Base-by-base conservation (phyloP, 2,888 invertebrate species). In the Dastarcus helophoroides region DNA sequence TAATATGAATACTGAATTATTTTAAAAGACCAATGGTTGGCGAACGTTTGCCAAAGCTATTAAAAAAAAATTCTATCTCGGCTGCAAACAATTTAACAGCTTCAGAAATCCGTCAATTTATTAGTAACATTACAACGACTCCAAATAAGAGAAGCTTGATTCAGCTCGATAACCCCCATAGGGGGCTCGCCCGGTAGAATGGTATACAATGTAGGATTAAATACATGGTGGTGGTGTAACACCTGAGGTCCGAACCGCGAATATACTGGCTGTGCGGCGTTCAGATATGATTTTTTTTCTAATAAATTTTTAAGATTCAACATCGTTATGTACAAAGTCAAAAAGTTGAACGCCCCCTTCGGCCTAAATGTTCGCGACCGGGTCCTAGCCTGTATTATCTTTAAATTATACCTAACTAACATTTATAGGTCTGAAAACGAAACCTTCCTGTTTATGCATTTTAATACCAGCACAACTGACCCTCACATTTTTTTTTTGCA, bases 161-260 rank as follows among this genome's bases (percentile, higher is more conserved):
- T n/a, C n/a, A n/a, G n/a, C n/a, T n/a, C n/a, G n/a, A n/a, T n/a
- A n/a, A n/a, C n/a, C n/a, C n/a, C n/a, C n/a, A n/a, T n/a, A n/a
- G n/a, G n/a, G n/a, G n/a, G n/a, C n/a, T n/a, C n/a, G n/a, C n/a
- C n/a, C n/a, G n/a, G n/a, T n/a, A n/a, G n/a, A n/a, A n/a, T 44
- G 44, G 44, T 51, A 50, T 50, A 53, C 48, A 49, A 44, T 49
- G 45, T 46, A 48, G 48, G 48, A 49, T 40, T 43, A 40, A 44
- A 35, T 34, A 39, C 43, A 45, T 43, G 38, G 35, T 26, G 31
- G 33, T 37, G 39, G 34, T 38, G 30, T 34, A 35, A 36, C n/a
- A 29, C 9, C 8, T 22, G 21, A n/a, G 2, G 22, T 22, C 15
- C 14, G 15, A 29, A 21, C 21, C 14, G 22, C 13, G 21, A 27